Conservation (phyloP, 2,113 vertebrate species). For the Erpornis zantholeuca region DNA sequence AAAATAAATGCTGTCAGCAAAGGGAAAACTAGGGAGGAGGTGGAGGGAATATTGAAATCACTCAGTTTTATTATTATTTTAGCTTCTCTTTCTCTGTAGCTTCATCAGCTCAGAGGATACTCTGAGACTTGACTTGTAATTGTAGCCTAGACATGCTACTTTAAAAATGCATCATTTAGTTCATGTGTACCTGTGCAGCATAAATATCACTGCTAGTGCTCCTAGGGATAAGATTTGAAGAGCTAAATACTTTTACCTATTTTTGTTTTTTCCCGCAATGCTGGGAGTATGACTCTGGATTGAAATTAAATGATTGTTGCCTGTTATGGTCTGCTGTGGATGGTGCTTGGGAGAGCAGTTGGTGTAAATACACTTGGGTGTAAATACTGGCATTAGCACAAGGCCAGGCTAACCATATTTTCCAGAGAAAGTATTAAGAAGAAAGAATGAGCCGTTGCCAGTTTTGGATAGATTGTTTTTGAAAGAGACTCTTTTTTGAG, state of each 20-base stretch:
- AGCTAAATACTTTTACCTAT: background rate
- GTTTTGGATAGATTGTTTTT: background rate
- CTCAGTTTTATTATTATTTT: background rate
- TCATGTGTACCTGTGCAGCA: background rate
- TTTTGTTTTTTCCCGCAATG: background rate
- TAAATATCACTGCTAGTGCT: background rate
- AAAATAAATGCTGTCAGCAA: background rate
- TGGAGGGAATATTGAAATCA: background rate
- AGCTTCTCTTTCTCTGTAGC: background rate
- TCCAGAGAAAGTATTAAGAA: background rate
- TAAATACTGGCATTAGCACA: background rate
- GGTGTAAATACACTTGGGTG: fast-evolving
- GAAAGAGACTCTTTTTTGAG: background rate
- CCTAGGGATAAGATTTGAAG: background rate
- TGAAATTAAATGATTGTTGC: background rate
- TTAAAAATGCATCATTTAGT: background rate
- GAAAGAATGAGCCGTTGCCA: background rate
- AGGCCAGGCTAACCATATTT: background rate
- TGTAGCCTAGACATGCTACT: background rate
- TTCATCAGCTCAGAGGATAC: background rate
- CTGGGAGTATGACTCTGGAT: background rate
- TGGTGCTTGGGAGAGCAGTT: background rate
- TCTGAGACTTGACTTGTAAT: background rate
- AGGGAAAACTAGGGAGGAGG: background rate
- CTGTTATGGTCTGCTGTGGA: background rate